A percentile compares a stretch with the other conserved stretches of the same genome.
phyloP scores from a whole-genome alignment of 2,113 vertebrate species.

The Monopterus albus region DNA sequence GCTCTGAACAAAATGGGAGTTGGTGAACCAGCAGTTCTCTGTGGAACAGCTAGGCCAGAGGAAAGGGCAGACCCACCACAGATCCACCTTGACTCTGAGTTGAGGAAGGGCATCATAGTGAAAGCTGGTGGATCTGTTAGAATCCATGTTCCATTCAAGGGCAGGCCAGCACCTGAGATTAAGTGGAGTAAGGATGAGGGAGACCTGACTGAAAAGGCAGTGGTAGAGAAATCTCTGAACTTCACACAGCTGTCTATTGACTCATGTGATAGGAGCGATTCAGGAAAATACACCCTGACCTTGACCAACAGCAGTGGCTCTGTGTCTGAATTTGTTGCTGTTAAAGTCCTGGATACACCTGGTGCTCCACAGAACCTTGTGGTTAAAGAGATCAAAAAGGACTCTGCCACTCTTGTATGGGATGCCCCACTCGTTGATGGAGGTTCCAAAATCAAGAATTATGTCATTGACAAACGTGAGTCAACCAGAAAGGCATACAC shows the following conservation, averaged over 20 bases:
- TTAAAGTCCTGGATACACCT: slow-evolving; percentile 97
- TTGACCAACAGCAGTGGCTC: slow-evolving; percentile 93
- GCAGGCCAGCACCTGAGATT: slow-evolving; percentile 92
- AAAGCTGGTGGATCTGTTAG: slow-evolving; percentile 93
- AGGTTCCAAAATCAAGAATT: slow-evolving; percentile 95
- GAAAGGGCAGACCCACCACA: slow-evolving; percentile 93
- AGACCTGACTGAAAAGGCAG: slow-evolving; percentile 89
- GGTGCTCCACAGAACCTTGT: slow-evolving; percentile 90
- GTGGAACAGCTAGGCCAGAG: slow-evolving; percentile 92
- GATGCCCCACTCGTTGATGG: slow-evolving; percentile 94
- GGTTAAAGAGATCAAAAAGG: slow-evolving; percentile 92
- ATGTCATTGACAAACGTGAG: slow-evolving; percentile 96
- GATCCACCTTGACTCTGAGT: slow-evolving; percentile 93
- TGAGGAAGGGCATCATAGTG: slow-evolving; percentile 93
- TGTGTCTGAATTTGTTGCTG: slow-evolving; percentile 93
- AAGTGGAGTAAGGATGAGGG: slow-evolving; percentile 94
- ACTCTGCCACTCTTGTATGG: slow-evolving; percentile 90
- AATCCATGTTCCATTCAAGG: slow-evolving; percentile 94
- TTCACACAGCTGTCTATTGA: slow-evolving; percentile 96
- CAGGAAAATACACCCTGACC: slow-evolving; percentile 92
- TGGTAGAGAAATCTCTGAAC: slow-evolving; percentile 90
- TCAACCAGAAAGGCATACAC: slow-evolving; percentile 95
- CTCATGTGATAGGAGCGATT: slow-evolving; percentile 94
- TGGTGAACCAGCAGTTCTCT: slow-evolving; percentile 89
- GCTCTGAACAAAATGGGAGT: slow-evolving; percentile 96